These are phyloP conservation scores for Datnioides undecimradiatus DNA, from an alignment of 2,113 vertebrate genomes.

Conservation along the genomic window DNA sequence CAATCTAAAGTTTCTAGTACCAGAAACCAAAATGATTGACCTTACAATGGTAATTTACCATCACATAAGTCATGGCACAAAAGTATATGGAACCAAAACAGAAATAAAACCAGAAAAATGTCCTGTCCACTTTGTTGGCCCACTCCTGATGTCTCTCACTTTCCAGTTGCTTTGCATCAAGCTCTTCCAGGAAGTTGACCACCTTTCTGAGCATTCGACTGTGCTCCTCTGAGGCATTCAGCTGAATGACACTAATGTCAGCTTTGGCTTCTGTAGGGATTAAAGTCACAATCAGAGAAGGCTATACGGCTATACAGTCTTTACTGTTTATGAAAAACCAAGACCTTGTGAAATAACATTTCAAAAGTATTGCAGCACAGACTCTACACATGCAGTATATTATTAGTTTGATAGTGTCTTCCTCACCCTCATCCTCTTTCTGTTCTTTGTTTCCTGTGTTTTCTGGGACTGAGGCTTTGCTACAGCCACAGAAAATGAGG, in stretches of 20 bases:
- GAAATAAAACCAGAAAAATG: constrained; percentile 71
- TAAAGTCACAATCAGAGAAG: neutral
- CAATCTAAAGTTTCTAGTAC: no score
- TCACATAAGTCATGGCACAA: constrained; percentile 28
- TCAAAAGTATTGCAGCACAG: neutral
- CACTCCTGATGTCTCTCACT: constrained; percentile 6
- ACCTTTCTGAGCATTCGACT: constrained; percentile 58
- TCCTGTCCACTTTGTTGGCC: constrained; percentile 70
- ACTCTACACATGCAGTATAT: neutral
- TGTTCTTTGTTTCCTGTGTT: neutral
- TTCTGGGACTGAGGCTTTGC: neutral
- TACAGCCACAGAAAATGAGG: constrained; percentile 28
- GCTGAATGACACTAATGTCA: constrained; percentile 41
- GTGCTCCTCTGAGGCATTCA: constrained; percentile 21
- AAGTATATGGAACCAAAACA: constrained; percentile 41
- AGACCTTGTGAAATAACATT: neutral
- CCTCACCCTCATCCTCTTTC: constrained; percentile 49
- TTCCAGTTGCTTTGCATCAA: constrained; percentile 26
- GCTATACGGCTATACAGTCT: neutral
- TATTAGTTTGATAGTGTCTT: neutral
- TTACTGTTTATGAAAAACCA: neutral
- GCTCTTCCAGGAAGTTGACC: constrained; percentile 64
- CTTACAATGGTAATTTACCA: neutral
- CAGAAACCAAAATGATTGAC: constrained; percentile 77
- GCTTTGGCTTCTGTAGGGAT: constrained; percentile 42